Conservation (phyloP, 2,113 vertebrate genomes). For the Phainopepla nitens region DNA sequence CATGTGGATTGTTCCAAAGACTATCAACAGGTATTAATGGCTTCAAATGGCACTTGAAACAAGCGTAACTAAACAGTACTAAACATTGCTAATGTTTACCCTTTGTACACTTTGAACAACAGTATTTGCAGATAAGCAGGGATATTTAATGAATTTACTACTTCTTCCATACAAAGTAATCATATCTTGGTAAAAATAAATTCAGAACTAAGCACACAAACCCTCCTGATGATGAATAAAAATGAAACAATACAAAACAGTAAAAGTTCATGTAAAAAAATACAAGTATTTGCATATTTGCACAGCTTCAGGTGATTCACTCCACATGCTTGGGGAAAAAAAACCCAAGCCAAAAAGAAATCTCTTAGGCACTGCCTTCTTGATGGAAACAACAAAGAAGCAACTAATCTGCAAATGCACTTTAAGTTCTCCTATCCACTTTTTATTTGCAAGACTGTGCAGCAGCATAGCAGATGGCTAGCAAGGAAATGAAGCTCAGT, state of each 20-base stretch:
- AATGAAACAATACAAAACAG: not conserved
- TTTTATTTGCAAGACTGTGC: not conserved
- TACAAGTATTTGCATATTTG: not conserved
- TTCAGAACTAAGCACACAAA: not conserved
- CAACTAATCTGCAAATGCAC: not conserved
- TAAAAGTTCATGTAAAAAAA: not conserved
- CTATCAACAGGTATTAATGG: not conserved
- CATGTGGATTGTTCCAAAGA: not conserved
- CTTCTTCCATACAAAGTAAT: not conserved
- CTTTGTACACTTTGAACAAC: not conserved
- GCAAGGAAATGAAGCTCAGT: not conserved
- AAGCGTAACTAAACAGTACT: not conserved
- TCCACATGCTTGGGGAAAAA: accelerated
- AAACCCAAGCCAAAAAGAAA: not conserved
- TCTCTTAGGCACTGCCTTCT: not conserved
- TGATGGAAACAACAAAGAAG: not conserved
- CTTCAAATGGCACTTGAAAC: not conserved
- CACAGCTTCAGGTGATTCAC: not conserved
- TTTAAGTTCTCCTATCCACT: not conserved
- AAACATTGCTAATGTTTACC: not conserved
- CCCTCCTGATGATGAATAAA: not conserved
- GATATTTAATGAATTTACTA: not conserved
- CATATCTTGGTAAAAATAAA: not conserved
- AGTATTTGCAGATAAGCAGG: not conserved
- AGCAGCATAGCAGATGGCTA: not conserved